Evolutionary conservation across 2,113 vertebrate genomes (phyloP).

Genomic region (Pyrgilauda ruficollis): DNA sequence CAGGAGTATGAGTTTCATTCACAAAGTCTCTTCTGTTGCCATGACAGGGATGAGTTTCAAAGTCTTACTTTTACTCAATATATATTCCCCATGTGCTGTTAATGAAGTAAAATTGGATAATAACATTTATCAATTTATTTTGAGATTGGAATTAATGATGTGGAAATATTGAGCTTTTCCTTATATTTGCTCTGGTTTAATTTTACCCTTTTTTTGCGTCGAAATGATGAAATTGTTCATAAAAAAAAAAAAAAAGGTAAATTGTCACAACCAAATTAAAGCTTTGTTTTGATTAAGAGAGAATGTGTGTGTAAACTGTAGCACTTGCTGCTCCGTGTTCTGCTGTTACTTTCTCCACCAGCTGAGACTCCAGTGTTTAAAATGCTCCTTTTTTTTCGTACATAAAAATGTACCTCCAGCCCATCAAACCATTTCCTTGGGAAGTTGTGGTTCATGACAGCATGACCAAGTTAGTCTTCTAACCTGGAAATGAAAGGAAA

Average conservation of each 20-base stretch:
- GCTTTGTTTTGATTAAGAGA: neutral
- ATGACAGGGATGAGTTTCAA: neutral
- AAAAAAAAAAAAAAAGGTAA: neutral
- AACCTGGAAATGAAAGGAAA: conserved; percentile 38
- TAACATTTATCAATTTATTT: neutral
- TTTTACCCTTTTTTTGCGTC: neutral
- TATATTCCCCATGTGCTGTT: neutral
- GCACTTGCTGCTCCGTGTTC: neutral
- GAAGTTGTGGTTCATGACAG: conserved; percentile 15
- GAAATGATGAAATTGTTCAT: neutral
- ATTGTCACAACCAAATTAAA: neutral
- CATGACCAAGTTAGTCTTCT: neutral
- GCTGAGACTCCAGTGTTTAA: neutral
- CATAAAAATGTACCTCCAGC: neutral
- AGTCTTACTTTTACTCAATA: neutral
- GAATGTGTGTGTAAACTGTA: neutral
- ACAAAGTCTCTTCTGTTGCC: neutral
- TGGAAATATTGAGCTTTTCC: neutral
- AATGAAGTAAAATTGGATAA: neutral
- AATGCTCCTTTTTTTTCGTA: neutral
- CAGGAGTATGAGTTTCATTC: neutral
- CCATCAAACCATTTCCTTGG: conserved; percentile 35
- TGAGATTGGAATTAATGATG: neutral
- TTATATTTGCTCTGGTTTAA: neutral
- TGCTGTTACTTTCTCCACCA: neutral